A percentile compares a stretch with the other conserved stretches of the same genome.
Evolutionary conservation across 2,113 vertebrate genomes (phyloP).

Genomic region (Probosciger aterrimus): DNA sequence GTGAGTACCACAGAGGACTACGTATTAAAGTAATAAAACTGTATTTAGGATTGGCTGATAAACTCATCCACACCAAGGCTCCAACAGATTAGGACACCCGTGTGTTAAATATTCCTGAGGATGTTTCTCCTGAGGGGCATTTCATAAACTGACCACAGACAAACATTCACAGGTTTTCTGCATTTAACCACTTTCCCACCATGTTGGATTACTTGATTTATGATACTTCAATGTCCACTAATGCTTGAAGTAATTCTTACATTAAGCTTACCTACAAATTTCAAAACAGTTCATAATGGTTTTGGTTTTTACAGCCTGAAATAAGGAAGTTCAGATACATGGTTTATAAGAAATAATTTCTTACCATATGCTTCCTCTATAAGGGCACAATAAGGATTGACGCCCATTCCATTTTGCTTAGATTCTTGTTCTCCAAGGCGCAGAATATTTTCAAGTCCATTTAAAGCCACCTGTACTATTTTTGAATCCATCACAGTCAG

Average conservation of each 20-base stretch:
- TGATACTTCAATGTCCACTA: background rate
- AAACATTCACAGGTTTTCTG: background rate
- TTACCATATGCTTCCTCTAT: constrained; percentile 91
- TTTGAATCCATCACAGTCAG: constrained; percentile 92
- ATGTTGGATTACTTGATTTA: background rate
- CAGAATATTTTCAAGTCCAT: constrained; percentile 90
- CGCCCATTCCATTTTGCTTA: constrained; percentile 83
- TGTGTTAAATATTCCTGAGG: background rate
- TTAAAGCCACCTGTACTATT: constrained; percentile 91
- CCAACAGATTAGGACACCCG: background rate
- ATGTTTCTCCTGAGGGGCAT: background rate
- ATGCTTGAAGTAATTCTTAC: background rate
- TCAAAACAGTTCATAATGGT: background rate
- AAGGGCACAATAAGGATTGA: constrained; percentile 88
- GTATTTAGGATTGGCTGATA: background rate
- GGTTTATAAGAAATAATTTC: background rate
- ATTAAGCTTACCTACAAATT: background rate
- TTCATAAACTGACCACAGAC: background rate
- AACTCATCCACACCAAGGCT: background rate
- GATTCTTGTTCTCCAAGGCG: constrained; percentile 88
- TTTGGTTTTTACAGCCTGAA: background rate
- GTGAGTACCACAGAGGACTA: background rate
- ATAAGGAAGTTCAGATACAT: background rate
- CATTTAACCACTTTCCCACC: background rate
- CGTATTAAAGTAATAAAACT: background rate